Base-by-base conservation (phyloP, 2,888 invertebrate genomes). In the Mimachlamys varia region DNA sequence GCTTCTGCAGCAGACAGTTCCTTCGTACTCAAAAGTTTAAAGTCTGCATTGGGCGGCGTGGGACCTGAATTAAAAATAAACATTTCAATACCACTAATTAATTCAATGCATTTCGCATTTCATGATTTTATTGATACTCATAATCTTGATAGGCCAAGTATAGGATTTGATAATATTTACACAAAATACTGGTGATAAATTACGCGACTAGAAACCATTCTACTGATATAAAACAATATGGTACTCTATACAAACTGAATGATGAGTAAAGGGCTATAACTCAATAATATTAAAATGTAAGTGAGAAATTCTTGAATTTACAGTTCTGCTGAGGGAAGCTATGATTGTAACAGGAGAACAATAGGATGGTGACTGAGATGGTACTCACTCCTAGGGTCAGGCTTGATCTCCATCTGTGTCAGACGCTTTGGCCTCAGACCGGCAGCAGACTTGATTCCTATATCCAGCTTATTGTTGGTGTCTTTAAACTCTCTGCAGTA, bases 401-500 rank as follows among this genome's bases (percentile, higher is more conserved):
- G 94, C 89, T 94, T 92, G 33, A 96, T 95, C 88, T 97, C 96
- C n/a, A 95, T 94, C n/a, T 94, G 92, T 37, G 92, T 94, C 49
- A 96, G 93, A 76, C 94, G 94, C 92, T 94, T 95, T 0, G 96
- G 96, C 76, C 91, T 90, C n/a, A 96, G 92, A 22, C 96, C 96
- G 55, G 95, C 95, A 22, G 96, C 96, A 19, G 96, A 94, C 89
- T 95, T 96, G 37, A 97, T 95, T 13, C 95, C 96, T 91, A 96
- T 96, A 90, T 97, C 96, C 44, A 92, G 93, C 0, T 90, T 89
- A 90, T 96, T 96, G 91, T 96, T 95, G 27, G 95, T 95, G 44
- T 94, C 93, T 10, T 94, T 92, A 89, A 95, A 96, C 90, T 96
- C 96, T 89, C 96, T 96, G 92, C 15, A 93, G 92, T 22, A 62